Evolutionary conservation across 2,113 vertebrate species (phyloP), one percentile per base, ranked within the genome.

Genomic region (Craseonycteris thonglongyai): DNA sequence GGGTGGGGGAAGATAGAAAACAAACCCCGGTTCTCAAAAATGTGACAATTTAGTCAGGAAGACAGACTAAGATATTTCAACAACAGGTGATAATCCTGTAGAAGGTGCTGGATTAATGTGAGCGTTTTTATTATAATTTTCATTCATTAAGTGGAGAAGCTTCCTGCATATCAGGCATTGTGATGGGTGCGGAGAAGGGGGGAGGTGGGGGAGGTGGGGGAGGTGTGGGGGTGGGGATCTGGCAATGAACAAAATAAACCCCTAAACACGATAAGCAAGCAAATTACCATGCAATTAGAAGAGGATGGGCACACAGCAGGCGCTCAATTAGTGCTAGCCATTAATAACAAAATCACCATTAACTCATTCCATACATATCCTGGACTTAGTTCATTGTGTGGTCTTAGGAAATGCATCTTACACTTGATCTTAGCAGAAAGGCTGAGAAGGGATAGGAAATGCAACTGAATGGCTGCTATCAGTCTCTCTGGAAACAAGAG

Each of bases 281-380:
- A 91, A 93, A 94, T 86, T 45, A 93, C 68, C 80, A 90, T 95
- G 79, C 84, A 76, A 89, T 91, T 91, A 79, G 93, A 83, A 93
- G 87, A 82, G 81, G 81, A 35, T 65, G 63, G 88, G 76, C 95
- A 93, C 95, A 91, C 92, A 95, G 90, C 92, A 93, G 92, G 96
- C 85, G 79, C 90, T 93, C 86, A 96, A 81, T 96, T 94, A 94
- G 97, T 66, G 72, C 79, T 91, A 74, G 65, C 59, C 93, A 94
- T 91, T 95, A 95, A 88, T 88, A 88, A 86, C 24, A 95, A 95
- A 95, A 91, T 93, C 40, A 80, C 45, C 38, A 63, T 94, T 92
- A 90, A 92, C 47, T 74, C 81, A 88, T 78, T 95, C 80, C 95
- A 93, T 80, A 92, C 54, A 75, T 71, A 92, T 92, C 85, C 47